phyloP scores from a whole-genome alignment of 2,797 vertebrate genomes.

The Dendrocincla fuliginosa region DNA sequence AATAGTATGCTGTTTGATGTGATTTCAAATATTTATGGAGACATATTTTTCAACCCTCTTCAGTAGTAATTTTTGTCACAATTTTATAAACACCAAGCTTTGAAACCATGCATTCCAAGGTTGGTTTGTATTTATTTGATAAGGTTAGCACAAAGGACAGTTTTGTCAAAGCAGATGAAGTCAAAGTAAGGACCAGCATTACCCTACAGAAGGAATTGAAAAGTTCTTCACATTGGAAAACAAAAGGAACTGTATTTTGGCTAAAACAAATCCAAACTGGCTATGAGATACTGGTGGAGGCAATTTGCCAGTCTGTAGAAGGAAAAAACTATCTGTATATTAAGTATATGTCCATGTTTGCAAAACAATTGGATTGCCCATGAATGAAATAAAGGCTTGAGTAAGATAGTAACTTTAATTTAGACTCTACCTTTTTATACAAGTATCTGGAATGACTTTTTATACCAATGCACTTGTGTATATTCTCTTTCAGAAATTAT shows the following conservation, averaged over 20 bases:
- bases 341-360: neutral
- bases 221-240: neutral
- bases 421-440: neutral
- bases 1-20: neutral
- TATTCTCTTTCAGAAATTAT: neutral
- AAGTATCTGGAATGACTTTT: neutral
- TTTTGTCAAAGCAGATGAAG: neutral
- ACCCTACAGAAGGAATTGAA: neutral
- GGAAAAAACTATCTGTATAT: neutral
- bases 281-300: neutral
- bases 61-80: neutral
- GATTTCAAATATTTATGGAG: neutral
- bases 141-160: neutral
- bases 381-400: neutral
- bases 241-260: neutral
- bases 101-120: neutral
- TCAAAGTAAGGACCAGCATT: neutral
- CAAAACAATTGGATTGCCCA: neutral
- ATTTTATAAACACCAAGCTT: neutral
- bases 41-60: neutral
- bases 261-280: neutral
- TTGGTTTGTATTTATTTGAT: neutral
- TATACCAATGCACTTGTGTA: accelerated
- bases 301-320: neutral
- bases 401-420: neutral